Evolutionary conservation across 2,113 vertebrate species (phyloP).

Genomic region (Motacilla tschutschensis): DNA sequence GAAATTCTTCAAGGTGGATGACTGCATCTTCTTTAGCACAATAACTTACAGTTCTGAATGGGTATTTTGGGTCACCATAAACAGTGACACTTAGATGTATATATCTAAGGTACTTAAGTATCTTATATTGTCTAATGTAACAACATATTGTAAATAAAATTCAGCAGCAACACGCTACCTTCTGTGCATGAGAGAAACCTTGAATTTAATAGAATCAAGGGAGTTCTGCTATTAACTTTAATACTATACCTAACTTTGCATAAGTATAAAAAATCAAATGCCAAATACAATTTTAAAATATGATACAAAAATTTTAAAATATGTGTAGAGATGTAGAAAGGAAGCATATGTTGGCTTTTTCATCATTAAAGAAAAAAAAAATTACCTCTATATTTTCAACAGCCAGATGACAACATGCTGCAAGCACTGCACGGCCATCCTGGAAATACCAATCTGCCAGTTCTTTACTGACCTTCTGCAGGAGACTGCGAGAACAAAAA

Average conservation of each 20-base stretch:
- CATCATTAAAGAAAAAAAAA: neutral
- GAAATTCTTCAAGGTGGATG: neutral
- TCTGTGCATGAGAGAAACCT: neutral
- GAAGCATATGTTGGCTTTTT: neutral
- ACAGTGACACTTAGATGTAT: neutral
- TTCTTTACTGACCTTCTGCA: constrained; percentile 83
- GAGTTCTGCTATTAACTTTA: neutral
- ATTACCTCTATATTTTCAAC: constrained; percentile 89
- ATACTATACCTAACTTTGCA: neutral
- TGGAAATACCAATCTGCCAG: constrained; percentile 95
- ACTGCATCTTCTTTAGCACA: neutral
- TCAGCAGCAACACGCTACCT: neutral
- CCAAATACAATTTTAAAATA: neutral
- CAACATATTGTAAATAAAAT: neutral
- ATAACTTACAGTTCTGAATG: neutral
- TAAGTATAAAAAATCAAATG: neutral
- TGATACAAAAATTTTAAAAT: neutral
- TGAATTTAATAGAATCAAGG: neutral
- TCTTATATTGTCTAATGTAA: neutral
- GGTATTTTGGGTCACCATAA: neutral
- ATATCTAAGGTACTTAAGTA: neutral
- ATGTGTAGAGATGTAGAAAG: neutral
- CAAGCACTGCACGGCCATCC: constrained; percentile 84
- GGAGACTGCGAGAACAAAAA: constrained; percentile 73
- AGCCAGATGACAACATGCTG: constrained; percentile 92